Base-by-base conservation (phyloP, 1,140 invertebrate genomes). In the Brachionus rubens region DNA sequence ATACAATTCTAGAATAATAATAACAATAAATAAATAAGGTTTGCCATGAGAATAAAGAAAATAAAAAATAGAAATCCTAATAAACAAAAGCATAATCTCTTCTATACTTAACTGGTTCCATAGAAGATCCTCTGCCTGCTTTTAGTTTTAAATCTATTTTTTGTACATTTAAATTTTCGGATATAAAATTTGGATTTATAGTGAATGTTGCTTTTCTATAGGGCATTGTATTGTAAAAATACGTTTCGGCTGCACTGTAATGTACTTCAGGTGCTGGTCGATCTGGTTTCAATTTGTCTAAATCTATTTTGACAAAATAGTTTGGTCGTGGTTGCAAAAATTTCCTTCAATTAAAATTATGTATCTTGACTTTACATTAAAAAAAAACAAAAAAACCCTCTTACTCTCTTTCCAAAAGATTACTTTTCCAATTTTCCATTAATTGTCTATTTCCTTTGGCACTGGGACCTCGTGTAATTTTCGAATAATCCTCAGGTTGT, bases 181-280 rank as follows among this genome's bases (percentile, higher is more conserved):
- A 75, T 43, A 75, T 75, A 47, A 75, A 75, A 41, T 54, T 54
- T 16, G 72, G 72, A 56, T 75, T 33, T 16, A 75, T 75, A 7
- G 48, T 54, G 36, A 47, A 75, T 24, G 48, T 52, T 40, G 26
- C 30, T 47, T 41, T 54, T 41, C 50, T 46, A 19, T 24, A 54
- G 14, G 72, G 72, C 28, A 75, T 41, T 19, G 72, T 75, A 30
- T 75, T 75, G 3, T 41, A 75, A 41, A 75, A 75, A 47, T 30
- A 75, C 7, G 72, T 75, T 16, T 75, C 72, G 7, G 50, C n/a
- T 24, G 72, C 50, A 59, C 56, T 75, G 30, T 75, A 75, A 75
- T 75, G 72, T 41, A 75, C 19, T 26, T 54, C 40, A n/a, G 72
- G 48, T 30, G 54, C 40, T 28, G 48, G 21, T 21, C n/a, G 26